Evolutionary conservation across 2,797 vertebrate species (phyloP).

Genomic region (Enteromius anoplus): DNA sequence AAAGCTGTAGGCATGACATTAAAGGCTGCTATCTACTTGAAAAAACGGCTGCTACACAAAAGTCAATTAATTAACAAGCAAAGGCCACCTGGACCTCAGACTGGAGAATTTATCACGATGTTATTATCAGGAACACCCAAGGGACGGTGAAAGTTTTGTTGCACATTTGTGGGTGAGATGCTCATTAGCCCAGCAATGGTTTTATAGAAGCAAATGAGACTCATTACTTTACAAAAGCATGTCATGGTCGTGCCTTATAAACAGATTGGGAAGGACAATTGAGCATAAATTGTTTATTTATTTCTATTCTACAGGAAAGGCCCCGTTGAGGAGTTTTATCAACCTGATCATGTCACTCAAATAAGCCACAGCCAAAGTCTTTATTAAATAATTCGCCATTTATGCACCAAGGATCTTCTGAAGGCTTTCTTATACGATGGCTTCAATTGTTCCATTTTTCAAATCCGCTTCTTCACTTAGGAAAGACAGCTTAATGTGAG

Average conservation of each 20-base stretch:
- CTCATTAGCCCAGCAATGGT: slow-evolving; percentile 69
- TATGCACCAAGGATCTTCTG: slow-evolving; percentile 29
- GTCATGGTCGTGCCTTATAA: slow-evolving; percentile 62
- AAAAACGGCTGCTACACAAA: slow-evolving; percentile 70
- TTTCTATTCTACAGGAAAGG: slow-evolving; percentile 27
- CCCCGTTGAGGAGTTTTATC: slow-evolving; percentile 36
- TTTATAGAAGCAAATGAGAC: slow-evolving; percentile 65
- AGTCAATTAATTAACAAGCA: slow-evolving; percentile 74
- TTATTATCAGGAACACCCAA: slow-evolving; percentile 68
- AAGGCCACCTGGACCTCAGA: slow-evolving; percentile 73
- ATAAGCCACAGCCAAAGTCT: slow-evolving; percentile 8
- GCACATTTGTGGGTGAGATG: slow-evolving; percentile 67
- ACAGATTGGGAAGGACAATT: slow-evolving; percentile 54
- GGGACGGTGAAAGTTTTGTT: slow-evolving; percentile 63
- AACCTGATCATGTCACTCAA: slow-evolving; percentile 23
- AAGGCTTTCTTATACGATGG: slow-evolving; percentile 32
- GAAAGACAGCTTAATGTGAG: slow-evolving; percentile 42
- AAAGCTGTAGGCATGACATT: slow-evolving; percentile 66
- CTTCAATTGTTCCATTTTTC: slow-evolving; percentile 47
- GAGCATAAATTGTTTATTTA: slow-evolving; percentile 40
- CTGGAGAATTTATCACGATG: slow-evolving; percentile 67
- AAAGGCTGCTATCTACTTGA: slow-evolving; percentile 66
- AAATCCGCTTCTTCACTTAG: slow-evolving; percentile 37
- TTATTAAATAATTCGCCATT: slow-evolving; percentile 33
- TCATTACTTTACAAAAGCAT: slow-evolving; percentile 67